Evolutionary conservation across 2,888 invertebrate species (phyloP).

Genomic region (Pheosia tremula): DNA sequence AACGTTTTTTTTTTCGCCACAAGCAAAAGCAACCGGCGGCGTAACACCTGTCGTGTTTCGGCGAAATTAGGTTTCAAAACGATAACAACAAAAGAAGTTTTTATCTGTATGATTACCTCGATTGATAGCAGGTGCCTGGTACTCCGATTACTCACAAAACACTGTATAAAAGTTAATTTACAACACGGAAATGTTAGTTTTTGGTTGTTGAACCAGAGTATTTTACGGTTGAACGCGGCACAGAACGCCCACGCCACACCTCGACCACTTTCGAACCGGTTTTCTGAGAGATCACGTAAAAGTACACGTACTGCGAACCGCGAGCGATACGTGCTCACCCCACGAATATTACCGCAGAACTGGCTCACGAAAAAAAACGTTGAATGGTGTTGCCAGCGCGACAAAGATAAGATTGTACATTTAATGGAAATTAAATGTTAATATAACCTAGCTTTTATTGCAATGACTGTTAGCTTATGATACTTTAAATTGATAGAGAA

Average conservation of each 20-base stretch:
- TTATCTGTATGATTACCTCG: constrained; percentile 44
- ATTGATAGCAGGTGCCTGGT: constrained; percentile 30
- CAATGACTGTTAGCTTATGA: too few relatives aligned
- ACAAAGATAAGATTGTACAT: constrained; percentile 21
- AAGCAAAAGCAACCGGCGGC: constrained; percentile 21
- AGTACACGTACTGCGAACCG: constrained; percentile 54
- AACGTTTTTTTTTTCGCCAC: constrained; percentile 3
- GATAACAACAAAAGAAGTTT: constrained; percentile 38
- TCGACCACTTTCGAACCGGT: constrained; percentile 79
- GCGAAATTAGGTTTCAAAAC: constrained; percentile 21
- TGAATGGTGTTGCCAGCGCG: constrained; percentile 53
- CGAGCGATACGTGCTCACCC: constrained; percentile 48
- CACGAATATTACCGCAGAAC: constrained; percentile 53
- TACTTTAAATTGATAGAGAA: too few relatives aligned
- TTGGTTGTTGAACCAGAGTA: constrained; percentile 41
- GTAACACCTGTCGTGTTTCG: constrained; percentile 17
- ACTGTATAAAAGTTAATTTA: constrained; percentile 46
- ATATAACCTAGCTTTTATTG: too few relatives aligned
- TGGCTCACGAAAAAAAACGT: constrained; percentile 58
- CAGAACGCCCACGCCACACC: constrained; percentile 75
- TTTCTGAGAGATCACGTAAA: constrained; percentile 72
- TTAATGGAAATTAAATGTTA: constrained; percentile 14
- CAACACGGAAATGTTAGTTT: constrained; percentile 56
- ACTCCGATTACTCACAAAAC: constrained; percentile 47
- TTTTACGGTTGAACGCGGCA: constrained; percentile 71